Percentiles rank a stretch among this genome's conserved stretches.
phyloP scores from a whole-genome alignment of 2,797 vertebrate genomes.

The Clarias platycephalus region DNA sequence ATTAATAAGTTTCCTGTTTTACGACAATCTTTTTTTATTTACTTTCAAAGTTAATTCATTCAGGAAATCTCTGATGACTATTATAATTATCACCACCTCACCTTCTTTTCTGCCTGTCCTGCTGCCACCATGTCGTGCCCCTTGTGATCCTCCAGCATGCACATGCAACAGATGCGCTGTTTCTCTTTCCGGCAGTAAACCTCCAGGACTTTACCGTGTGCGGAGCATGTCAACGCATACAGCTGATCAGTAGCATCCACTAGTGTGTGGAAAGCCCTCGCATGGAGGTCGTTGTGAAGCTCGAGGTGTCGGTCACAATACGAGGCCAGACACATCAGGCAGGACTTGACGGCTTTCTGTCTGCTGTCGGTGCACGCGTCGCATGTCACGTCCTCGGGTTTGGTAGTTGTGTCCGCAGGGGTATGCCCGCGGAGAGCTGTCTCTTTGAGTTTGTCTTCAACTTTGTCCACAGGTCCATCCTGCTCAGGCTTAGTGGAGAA shows the following conservation, averaged over 20 bases:
- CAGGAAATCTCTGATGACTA: neutral
- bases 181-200: conserved; percentile 37
- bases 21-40: neutral
- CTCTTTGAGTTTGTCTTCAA: too few relatives aligned
- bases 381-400: neutral
- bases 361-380: conserved; percentile 8
- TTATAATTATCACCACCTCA: neutral
- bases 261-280: neutral
- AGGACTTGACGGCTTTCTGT: conserved; percentile 26
- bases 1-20: too few relatives aligned
- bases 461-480: neutral
- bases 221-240: conserved; percentile 10
- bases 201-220: conserved; percentile 36
- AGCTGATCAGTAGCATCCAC: conserved; percentile 11
- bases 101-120: conserved; percentile 31
- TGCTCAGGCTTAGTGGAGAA: conserved; percentile 1
- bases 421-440: too few relatives aligned
- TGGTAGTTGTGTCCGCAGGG: neutral
- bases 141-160: conserved; percentile 44
- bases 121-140: conserved; percentile 27
- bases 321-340: conserved; percentile 27
- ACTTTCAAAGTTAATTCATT: neutral
- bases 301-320: conserved; percentile 30
- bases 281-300: conserved; percentile 11
- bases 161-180: conserved; percentile 35